Percentiles rank a stretch among this genome's conserved stretches.
phyloP scores from a whole-genome alignment of 2,888 invertebrate species.

The Hirtodrosophila alboralis region DNA sequence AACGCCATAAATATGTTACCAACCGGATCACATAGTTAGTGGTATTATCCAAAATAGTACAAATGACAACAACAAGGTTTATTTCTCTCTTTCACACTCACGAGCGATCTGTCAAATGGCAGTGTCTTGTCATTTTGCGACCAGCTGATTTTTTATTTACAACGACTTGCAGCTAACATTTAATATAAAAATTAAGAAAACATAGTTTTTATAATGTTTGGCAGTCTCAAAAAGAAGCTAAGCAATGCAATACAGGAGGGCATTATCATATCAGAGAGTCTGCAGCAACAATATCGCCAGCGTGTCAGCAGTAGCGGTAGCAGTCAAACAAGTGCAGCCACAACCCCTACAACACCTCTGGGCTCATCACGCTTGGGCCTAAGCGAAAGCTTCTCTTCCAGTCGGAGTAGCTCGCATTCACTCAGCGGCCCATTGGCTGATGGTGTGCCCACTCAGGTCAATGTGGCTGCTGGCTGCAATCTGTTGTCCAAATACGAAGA shows the following conservation, averaged over 20 bases:
- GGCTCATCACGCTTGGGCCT: conserved; percentile 27
- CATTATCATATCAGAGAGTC: conserved; percentile 81
- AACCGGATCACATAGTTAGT: conserved; percentile 2
- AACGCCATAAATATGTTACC: not conserved
- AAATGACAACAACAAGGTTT: conserved; percentile 22
- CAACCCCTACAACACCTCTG: conserved; percentile 40
- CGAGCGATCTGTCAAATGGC: conserved; percentile 32
- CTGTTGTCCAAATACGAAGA: conserved; percentile 87
- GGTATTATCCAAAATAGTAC: conserved; percentile 9
- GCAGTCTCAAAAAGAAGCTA: conserved; percentile 84
- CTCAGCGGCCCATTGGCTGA: conserved; percentile 50
- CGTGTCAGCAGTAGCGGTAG: conserved; percentile 59
- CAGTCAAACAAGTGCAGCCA: conserved; percentile 29
- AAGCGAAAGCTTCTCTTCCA: conserved; percentile 47
- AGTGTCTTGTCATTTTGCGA: conserved; percentile 26
- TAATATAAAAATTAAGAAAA: conserved; percentile 10
- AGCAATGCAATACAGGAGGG: conserved; percentile 85
- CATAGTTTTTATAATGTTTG: conserved; percentile 83
- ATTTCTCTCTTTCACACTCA: conserved; percentile 17
- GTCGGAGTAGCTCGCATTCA: conserved; percentile 46
- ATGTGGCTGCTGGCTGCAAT: conserved; percentile 87
- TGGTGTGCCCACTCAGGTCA: conserved; percentile 79
- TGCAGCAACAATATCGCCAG: conserved; percentile 80
- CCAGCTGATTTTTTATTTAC: conserved; percentile 68
- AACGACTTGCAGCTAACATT: conserved; percentile 20